Percentiles rank a stretch among this genome's conserved stretches.
Evolutionary conservation across 1,140 invertebrate species (phyloP).

Genomic region (Heliconius melpomene): DNA sequence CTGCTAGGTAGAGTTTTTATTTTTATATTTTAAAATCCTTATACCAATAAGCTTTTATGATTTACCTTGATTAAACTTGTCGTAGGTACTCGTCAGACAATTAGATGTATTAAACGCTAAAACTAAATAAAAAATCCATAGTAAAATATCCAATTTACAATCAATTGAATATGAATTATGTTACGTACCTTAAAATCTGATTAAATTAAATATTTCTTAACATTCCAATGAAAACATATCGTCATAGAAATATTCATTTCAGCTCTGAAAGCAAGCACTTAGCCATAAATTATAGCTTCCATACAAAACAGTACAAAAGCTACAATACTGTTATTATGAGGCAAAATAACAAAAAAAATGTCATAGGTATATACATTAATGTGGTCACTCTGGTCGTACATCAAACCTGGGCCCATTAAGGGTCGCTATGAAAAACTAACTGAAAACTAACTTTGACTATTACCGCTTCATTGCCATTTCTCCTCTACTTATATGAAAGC

Average conservation of each 20-base stretch:
- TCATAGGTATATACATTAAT: constrained; percentile 47
- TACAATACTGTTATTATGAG: constrained; percentile 17
- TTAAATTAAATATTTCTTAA: no score
- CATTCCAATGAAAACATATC: no score
- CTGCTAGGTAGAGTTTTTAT: no score
- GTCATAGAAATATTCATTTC: not conserved
- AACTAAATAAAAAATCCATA: no score
- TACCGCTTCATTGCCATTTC: constrained; percentile 43
- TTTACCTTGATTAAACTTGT: no score
- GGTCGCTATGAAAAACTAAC: constrained; percentile 57
- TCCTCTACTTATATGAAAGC: constrained; percentile 12
- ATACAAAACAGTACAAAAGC: constrained; percentile 22
- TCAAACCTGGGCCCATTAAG: constrained; percentile 56
- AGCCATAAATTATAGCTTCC: not conserved
- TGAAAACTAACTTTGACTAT: constrained; percentile 64
- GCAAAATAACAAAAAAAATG: constrained; percentile 39
- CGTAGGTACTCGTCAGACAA: no score
- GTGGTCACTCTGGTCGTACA: constrained; percentile 48
- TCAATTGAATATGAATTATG: no score
- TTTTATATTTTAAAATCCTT: no score
- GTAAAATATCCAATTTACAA: no score
- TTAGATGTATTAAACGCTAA: no score
- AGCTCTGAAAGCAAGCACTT: not conserved
- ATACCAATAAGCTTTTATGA: no score
- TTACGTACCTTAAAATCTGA: no score